Evolutionary conservation across 1,140 invertebrate genomes (phyloP), one percentile per base, ranked within the genome.

Genomic region (Drosophila watanabei): DNA sequence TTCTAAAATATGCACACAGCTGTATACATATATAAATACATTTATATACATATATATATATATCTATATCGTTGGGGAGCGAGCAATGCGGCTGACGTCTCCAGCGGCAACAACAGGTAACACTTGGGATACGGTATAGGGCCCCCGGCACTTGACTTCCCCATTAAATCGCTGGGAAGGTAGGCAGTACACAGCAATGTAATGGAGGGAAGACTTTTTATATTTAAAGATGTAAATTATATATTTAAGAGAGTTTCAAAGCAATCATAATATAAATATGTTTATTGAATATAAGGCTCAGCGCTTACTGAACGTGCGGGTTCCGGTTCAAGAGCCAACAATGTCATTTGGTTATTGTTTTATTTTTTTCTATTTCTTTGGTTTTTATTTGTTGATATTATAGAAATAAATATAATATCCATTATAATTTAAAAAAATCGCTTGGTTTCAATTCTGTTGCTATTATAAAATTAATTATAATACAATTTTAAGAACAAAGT

Each of bases 1-100:
- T 92, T 92, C 91, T 92, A 92, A 92, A 92, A 92, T 90, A 86
- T 80, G 82, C 82, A 92, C 82, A 83, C 68, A 89, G 68, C 71
- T 60, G 65, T 46, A 52, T 35, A 60, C 16, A 45, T 46, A 70
- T 41, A 57, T 51, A 51, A 54, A 30, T 37, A 51, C 61, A 39
- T 43, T 30, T 71, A 58, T n/a, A 20, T 59, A n/a, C 43, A 60
- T 35, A 11, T 59, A 18, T 63, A 10, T 61, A 35, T 46, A 11
- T 51, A 18, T 46, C 16, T 45, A 3, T 46, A 16, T 10, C 7
- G 59, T 11, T 61, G 37, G 32, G 39, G 37, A 72, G 58, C 43
- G 41, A 33, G 37, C 51, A 24, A 30, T 13, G 30, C 16, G 24
- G 10, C 65, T 58, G 69, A 59, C 54, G 68, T 28, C 54, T 70